A percentile compares a stretch with the other conserved stretches of the same genome.
phyloP scores from a whole-genome alignment of 2,113 vertebrate species.

The Blennius ocellaris region DNA sequence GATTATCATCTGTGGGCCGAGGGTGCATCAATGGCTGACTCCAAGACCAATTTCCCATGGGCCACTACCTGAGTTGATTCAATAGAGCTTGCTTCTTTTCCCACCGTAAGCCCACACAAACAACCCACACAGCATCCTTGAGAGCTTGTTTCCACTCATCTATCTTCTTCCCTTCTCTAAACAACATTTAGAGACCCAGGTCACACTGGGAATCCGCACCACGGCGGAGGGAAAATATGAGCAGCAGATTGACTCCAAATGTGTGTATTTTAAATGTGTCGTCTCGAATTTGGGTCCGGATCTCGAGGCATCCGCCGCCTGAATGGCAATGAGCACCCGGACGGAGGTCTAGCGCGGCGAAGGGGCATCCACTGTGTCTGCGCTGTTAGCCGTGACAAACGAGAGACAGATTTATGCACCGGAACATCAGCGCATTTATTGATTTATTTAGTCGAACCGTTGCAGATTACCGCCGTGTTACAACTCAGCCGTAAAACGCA shows the following conservation, averaged over 20 bases:
- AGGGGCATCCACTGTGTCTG: slow-evolving; percentile 8
- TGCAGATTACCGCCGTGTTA: slow-evolving; percentile 41
- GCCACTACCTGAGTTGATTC: slow-evolving; percentile 58
- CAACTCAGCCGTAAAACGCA: slow-evolving; percentile 34
- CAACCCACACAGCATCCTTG: slow-evolving; percentile 24
- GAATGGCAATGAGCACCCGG: slow-evolving; percentile 68
- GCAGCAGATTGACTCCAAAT: slow-evolving; percentile 59
- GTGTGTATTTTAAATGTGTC: slow-evolving; percentile 65
- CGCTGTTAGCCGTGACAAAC: slow-evolving; percentile 58
- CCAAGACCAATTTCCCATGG: slow-evolving; percentile 47
- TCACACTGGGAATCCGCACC: background rate
- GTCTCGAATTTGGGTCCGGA: slow-evolving; percentile 72
- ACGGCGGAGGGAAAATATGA: slow-evolving; percentile 16
- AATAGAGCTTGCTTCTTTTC: slow-evolving; percentile 58
- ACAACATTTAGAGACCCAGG: slow-evolving; percentile 20
- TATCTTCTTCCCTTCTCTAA: slow-evolving; percentile 19
- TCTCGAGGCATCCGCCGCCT: slow-evolving; percentile 47
- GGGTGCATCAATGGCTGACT: slow-evolving; percentile 56
- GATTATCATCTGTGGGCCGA: slow-evolving; percentile 36
- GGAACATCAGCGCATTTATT: slow-evolving; percentile 50
- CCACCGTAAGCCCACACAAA: slow-evolving; percentile 41
- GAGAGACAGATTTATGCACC: slow-evolving; percentile 59
- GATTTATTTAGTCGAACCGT: slow-evolving; percentile 65
- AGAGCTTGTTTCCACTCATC: slow-evolving; percentile 37
- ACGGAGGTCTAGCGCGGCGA: slow-evolving; percentile 37